Evolutionary conservation across 2,113 vertebrate species (phyloP).

Genomic region (Phylloscopus whistleri): DNA sequence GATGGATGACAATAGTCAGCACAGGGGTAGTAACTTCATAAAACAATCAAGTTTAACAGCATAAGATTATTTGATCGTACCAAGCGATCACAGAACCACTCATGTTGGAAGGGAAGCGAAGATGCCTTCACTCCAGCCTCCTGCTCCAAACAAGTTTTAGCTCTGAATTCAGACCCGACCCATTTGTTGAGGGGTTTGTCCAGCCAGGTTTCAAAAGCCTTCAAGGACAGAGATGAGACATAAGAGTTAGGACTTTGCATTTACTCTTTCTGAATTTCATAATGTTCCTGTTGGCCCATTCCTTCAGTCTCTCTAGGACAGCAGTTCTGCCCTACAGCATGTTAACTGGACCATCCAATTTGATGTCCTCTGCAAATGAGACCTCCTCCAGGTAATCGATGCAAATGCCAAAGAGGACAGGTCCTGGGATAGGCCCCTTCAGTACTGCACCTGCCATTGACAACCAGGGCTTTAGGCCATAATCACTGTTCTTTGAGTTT

Average conservation of each 20-base stretch:
- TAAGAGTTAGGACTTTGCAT: not conserved
- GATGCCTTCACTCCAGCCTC: not conserved
- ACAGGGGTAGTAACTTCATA: constrained; percentile 29
- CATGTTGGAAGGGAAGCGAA: not conserved
- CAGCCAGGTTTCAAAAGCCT: not conserved
- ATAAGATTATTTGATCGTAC: not conserved
- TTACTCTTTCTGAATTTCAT: not conserved
- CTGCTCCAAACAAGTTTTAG: not conserved
- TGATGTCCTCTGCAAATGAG: not conserved
- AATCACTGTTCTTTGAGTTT: not conserved
- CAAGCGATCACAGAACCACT: not conserved
- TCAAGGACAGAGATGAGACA: not conserved
- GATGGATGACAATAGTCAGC: constrained; percentile 36
- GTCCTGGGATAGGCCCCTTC: not conserved
- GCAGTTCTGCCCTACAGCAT: not conserved
- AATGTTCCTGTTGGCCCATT: not conserved
- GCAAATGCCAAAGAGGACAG: not conserved
- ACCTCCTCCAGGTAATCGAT: not conserved
- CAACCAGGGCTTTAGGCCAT: not conserved
- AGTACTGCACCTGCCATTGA: not conserved
- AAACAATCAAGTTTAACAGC: constrained; percentile 10
- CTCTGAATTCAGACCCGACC: not conserved
- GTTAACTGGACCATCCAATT: not conserved
- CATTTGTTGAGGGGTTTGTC: not conserved
- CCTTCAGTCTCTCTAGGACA: not conserved